phyloP scores from a whole-genome alignment of 2,113 vertebrate genomes.

The Thryonomys swinderianus region DNA sequence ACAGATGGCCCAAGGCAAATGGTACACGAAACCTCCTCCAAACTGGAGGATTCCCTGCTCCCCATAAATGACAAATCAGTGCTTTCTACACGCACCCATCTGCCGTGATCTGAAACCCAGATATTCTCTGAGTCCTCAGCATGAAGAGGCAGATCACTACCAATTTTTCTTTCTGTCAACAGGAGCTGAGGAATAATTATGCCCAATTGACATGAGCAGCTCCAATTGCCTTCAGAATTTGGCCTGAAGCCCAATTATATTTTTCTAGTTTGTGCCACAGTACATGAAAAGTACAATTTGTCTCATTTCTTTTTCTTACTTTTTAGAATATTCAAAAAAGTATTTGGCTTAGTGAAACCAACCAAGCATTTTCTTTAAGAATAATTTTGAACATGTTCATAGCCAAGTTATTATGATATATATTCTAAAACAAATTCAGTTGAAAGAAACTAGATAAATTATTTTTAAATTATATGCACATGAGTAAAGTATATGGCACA shows the following conservation, averaged over 20 bases:
- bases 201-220: constrained; percentile 77
- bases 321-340: constrained; percentile 68
- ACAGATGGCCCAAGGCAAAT: constrained; percentile 71
- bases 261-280: constrained; percentile 72
- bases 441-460: constrained; percentile 73
- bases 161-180: constrained; percentile 81
- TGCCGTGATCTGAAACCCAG: constrained; percentile 70
- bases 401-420: constrained; percentile 71
- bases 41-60: constrained; percentile 76
- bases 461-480: constrained; percentile 73
- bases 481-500: constrained; percentile 68
- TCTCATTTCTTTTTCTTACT: constrained; percentile 74
- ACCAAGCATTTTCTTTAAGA: constrained; percentile 72
- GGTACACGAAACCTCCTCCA: constrained; percentile 59
- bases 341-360: constrained; percentile 65
- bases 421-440: constrained; percentile 63
- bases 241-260: constrained; percentile 80
- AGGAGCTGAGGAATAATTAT: constrained; percentile 77
- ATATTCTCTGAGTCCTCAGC: constrained; percentile 69
- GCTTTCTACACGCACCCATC: constrained; percentile 61
- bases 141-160: constrained; percentile 64
- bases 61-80: constrained; percentile 74
- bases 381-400: constrained; percentile 68
- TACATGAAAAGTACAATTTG: constrained; percentile 77
- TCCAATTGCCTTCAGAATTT: constrained; percentile 77